Evolutionary conservation across 30 jellyfish, hydroid and myxozoan genomes (phyloP).

Genomic region (Clytia hemisphaerica): DNA sequence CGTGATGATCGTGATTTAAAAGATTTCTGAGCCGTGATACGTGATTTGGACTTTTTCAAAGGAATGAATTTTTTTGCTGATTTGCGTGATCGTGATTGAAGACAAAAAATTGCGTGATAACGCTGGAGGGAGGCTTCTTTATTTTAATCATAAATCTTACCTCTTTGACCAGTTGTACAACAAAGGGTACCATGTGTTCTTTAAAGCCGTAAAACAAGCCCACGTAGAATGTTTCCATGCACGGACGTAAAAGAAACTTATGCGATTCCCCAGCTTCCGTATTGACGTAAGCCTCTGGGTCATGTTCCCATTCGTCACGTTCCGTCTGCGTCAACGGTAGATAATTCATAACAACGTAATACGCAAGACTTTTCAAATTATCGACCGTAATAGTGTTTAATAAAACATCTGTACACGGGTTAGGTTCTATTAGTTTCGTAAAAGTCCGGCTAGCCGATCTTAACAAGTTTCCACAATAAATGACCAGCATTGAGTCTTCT

Average conservation of each 20-base stretch:
- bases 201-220: conserved; percentile 57
- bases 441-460: conserved; percentile 23
- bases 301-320: conserved; percentile 71
- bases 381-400: conserved; percentile 23
- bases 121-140: too few species aligned
- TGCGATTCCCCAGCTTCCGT: conserved; percentile 75
- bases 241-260: conserved; percentile 47
- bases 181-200: conserved; percentile 27
- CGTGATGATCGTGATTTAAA: too few species aligned
- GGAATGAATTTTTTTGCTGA: too few species aligned
- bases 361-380: conserved; percentile 34
- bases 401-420: neutral
- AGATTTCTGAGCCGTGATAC: too few species aligned
- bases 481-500: conserved; percentile 33
- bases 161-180: neutral
- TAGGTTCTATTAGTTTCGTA: neutral
- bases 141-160: too few species aligned
- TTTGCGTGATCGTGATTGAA: too few species aligned
- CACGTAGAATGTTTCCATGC: conserved; percentile 66
- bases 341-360: conserved; percentile 37
- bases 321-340: conserved; percentile 62
- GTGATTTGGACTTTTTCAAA: neutral
- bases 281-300: conserved; percentile 65
- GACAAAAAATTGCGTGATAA: too few species aligned
- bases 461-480: conserved; percentile 56